A percentile compares a stretch with the other conserved stretches of the same genome.
Conservation (phyloP, 2,888 invertebrate species). For the Hydrotaea cyrtoneurina region DNA sequence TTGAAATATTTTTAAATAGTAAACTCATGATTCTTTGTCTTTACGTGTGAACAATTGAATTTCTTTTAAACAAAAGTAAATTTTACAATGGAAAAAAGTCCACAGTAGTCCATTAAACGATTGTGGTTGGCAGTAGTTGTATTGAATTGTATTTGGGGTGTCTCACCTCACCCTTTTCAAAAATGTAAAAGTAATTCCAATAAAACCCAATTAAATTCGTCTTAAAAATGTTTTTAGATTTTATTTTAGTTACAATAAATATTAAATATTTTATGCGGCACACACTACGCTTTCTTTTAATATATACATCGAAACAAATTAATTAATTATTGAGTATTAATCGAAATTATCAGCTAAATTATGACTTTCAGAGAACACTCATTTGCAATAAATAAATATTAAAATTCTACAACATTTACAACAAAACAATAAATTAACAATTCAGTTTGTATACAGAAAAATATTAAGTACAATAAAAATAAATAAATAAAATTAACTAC, state of each 20-base stretch:
- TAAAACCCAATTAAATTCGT: not conserved
- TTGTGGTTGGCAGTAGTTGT: no score
- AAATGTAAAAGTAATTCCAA: no score
- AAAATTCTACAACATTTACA: constrained; percentile 65
- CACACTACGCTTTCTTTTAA: not conserved
- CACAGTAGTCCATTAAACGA: no score
- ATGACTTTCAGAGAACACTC: constrained; percentile 79
- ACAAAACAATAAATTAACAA: constrained; percentile 61
- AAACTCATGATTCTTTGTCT: no score
- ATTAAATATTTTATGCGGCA: constrained; percentile 49
- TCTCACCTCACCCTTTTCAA: no score
- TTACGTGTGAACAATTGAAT: no score
- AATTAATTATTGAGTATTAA: not conserved
- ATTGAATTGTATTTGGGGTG: no score
- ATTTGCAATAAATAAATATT: constrained; percentile 64
- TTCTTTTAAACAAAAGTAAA: no score
- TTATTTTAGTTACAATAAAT: constrained; percentile 44
- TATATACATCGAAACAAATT: constrained; percentile 28
- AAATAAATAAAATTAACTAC: not conserved
- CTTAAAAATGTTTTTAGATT: constrained; percentile 1
- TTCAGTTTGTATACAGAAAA: constrained; percentile 51
- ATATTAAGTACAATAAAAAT: constrained; percentile 54
- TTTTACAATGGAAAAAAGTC: no score
- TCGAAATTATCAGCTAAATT: constrained; percentile 59
- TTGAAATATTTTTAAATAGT: no score